Evolutionary conservation across 1,140 invertebrate genomes (phyloP).

Genomic region (Hyles euphorbiae): DNA sequence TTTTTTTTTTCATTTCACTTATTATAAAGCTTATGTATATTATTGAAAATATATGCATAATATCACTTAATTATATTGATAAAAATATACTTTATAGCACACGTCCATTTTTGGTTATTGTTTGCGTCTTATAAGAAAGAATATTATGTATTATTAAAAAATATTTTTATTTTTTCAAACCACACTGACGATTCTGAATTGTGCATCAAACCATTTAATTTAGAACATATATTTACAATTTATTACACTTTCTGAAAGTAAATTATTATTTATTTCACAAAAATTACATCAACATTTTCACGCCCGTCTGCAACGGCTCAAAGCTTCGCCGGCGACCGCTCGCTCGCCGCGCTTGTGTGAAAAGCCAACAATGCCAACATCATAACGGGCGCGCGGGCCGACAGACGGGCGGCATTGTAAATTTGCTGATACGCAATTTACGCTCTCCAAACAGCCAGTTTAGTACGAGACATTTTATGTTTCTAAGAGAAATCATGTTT

Average conservation of each 20-base stretch:
- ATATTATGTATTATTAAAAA: too few relatives aligned
- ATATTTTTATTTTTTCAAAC: too few relatives aligned
- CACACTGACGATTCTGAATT: too few relatives aligned
- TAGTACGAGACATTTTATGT: background rate
- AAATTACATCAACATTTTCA: slow-evolving; percentile 13
- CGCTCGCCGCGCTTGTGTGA: slow-evolving; percentile 44
- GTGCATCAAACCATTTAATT: too few relatives aligned
- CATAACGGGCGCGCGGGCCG: slow-evolving; percentile 37
- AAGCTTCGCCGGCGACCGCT: slow-evolving; percentile 21
- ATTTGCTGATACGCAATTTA: slow-evolving; percentile 62
- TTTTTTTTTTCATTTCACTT: background rate
- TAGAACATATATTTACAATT: too few relatives aligned
- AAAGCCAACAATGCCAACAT: slow-evolving; percentile 50
- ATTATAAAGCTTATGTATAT: background rate
- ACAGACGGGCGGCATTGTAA: slow-evolving; percentile 33
- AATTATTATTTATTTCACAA: background rate
- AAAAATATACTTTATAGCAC: too few relatives aligned
- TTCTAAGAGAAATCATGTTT: slow-evolving; percentile 25
- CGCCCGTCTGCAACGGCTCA: slow-evolving; percentile 26
- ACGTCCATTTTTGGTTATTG: too few relatives aligned
- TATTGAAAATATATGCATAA: too few relatives aligned
- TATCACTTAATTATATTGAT: too few relatives aligned
- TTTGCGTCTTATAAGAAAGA: too few relatives aligned
- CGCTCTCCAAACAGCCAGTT: slow-evolving; percentile 14
- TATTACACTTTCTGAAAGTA: too few relatives aligned